Evolutionary conservation across 2,888 invertebrate genomes (phyloP), one percentile per base, ranked within the genome.

Genomic region (Agrochola circellaris): DNA sequence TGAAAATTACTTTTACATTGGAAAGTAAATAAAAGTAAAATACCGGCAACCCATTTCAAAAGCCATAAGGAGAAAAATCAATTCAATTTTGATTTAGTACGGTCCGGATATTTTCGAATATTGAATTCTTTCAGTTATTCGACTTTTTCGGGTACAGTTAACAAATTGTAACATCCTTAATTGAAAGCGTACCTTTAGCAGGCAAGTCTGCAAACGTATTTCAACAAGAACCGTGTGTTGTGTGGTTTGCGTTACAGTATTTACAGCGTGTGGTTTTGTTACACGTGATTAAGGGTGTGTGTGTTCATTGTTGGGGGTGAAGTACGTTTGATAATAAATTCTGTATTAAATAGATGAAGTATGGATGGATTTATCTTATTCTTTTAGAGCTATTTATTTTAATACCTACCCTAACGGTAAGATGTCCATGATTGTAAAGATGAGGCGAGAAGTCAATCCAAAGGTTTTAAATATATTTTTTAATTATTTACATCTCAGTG

Each of bases 181-280:
- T 84, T 81, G 67, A 64, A 65, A 71, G 73, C 51, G 70, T 79
- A 83, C 82, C 85, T 87, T 83, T 83, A 80, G n/a, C 78, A 73
- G 84, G 80, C 73, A 79, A 81, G 66, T 56, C 68, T 73, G 75
- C 74, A 77, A 82, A 76, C 71, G 84, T 83, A 88, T 89, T 90
- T 89, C 87, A 84, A 82, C 83, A 83, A 70, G 75, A 73, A 79
- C 84, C 83, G 81, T 66, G 86, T 88, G 88, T 85, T 78, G 76
- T 77, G 82, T 82, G 75, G 64, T 80, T 73, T 60, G 54, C 66
- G 79, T 72, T 79, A 64, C 73, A 73, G 82, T 87, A 85, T 87
- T 85, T 84, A 86, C 81, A 66, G 80, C 62, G 51, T 85, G 80
- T 80, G 77, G 80, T 77, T 79, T 73, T 66, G 80, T 73, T 73